Conservation (phyloP, 2,797 vertebrate species). For the Gymnothorax reevesii region DNA sequence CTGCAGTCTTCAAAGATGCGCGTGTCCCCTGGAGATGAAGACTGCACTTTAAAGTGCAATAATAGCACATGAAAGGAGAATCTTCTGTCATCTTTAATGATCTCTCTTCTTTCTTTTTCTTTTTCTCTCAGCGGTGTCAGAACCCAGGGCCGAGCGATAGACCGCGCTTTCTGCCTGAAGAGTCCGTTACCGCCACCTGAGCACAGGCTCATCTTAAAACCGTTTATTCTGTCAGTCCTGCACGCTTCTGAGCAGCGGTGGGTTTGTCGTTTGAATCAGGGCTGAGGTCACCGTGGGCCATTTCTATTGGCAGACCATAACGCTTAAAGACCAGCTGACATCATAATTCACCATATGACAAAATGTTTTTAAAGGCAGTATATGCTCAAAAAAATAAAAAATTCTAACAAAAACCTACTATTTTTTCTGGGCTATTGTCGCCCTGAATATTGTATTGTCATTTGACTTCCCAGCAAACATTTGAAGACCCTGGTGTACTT, state of each 20-base stretch:
- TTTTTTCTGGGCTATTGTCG: no score
- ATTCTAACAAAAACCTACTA: no score
- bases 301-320: not conserved
- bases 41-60: not conserved
- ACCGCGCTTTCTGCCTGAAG: not conserved
- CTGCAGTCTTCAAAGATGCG: not conserved
- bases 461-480: no score
- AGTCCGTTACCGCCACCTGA: not conserved
- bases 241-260: not conserved
- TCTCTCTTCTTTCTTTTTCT: not conserved
- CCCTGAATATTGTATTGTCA: no score
- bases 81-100: conserved; percentile 11
- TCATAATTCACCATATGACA: no score
- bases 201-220: not conserved
- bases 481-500: no score
- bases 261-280: not conserved
- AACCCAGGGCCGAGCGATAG: not conserved
- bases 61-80: not conserved
- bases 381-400: no score
- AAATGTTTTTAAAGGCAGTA: no score
- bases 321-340: not conserved
- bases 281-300: not conserved
- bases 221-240: not conserved
- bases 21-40: conserved; percentile 3
- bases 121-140: not conserved